phyloP scores from a whole-genome alignment of 1,140 invertebrate genomes.

The Periplaneta americana region DNA sequence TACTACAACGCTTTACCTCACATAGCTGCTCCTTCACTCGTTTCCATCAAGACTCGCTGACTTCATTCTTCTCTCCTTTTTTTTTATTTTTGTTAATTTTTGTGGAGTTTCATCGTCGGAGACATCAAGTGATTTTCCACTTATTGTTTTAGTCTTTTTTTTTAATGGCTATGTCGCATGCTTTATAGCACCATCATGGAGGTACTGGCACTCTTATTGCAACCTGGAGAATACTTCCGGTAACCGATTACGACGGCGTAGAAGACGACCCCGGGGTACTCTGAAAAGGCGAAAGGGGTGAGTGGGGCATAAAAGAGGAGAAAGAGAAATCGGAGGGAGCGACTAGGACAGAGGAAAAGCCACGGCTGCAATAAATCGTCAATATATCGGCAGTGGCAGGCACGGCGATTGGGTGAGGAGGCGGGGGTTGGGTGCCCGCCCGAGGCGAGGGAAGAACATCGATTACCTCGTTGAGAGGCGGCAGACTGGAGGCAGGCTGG shows the following conservation, averaged over 20 bases:
- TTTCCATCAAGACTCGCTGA: not conserved
- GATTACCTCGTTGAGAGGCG: conserved; percentile 8
- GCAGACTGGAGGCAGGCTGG: conserved; percentile 11
- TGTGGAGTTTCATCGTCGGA: not conserved
- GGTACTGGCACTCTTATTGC: not conserved
- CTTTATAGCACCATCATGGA: not conserved
- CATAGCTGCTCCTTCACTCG: not conserved
- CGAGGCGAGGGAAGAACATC: not conserved
- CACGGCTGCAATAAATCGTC: conserved; percentile 3
- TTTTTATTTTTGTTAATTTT: not conserved
- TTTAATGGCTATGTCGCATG: not conserved
- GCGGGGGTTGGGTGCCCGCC: not conserved
- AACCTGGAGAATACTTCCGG: conserved; percentile 5
- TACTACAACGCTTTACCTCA: no score
- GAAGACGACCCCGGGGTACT: not conserved
- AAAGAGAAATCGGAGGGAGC: not conserved
- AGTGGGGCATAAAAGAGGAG: not conserved
- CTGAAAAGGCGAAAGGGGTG: no score
- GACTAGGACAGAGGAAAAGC: not conserved
- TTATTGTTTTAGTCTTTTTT: not conserved
- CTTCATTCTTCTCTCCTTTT: no score
- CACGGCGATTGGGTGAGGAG: not conserved
- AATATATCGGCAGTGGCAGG: not conserved
- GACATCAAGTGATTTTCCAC: not conserved
- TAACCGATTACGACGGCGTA: not conserved